Base-by-base conservation (phyloP, 2,888 invertebrate genomes). In the Andrena bicolor region DNA sequence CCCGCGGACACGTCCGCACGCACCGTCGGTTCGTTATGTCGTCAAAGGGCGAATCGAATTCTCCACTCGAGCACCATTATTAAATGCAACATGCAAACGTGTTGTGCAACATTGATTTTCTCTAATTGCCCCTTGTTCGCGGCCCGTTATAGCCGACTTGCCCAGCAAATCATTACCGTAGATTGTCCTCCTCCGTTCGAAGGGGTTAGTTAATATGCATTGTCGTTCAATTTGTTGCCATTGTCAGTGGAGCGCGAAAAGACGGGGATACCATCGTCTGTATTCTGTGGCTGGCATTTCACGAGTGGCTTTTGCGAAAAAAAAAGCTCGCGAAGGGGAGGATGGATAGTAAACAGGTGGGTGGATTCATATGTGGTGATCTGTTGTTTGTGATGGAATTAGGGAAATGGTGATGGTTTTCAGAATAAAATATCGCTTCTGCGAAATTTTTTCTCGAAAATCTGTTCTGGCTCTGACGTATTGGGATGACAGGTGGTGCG, bases 81-180 rank as follows among this genome's bases (percentile, higher is more conserved):
- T 79, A 84, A 84, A 80, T 83, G 80, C 80, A 70, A 76, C 84
- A 73, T 84, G 80, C 80, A 83, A 84, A 84, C 83, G 80, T 74
- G 83, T 80, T 80, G 80, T 75, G 84, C 76, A 70, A 85, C 84
- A 85, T 85, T 82, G 84, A 85, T 85, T 85, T 85, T 81, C 83
- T 78, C 83, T 84, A 85, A 85, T 85, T 85, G 78, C 76, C 85
- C 77, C 78, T 84, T 85, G 78, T 84, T 84, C 82, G 78, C 73
- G 66, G 66, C 58, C 63, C 81, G 82, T 73, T 78, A 60, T 69
- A 66, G 75, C 73, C 78, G 78, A 81, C 81, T 77, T 83, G 53
- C 69, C 68, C 75, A 48, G 56, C 73, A 75, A 78, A 70, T 85
- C 85, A 83, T 85, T 83, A 78, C 66, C 68, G 70, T 76, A 53